Evolutionary conservation across 2,888 invertebrate species (phyloP).

Genomic region (Aphidius colemani): DNA sequence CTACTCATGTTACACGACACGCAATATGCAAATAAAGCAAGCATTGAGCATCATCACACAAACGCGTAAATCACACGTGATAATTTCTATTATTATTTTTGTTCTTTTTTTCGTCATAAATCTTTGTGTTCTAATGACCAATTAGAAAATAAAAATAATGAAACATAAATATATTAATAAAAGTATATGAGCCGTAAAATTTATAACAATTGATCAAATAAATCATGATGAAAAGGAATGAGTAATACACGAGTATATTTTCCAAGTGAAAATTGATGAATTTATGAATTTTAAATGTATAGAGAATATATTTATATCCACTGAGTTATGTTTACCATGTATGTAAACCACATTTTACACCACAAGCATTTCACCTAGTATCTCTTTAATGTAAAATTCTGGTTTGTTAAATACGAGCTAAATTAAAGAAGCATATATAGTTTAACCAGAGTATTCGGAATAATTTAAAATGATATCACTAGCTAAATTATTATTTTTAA

Average conservation of each 20-base stretch:
- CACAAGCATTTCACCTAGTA: too few relatives aligned
- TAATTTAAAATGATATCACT: slow-evolving; percentile 22
- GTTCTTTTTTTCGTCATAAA: slow-evolving; percentile 22
- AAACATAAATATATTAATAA: slow-evolving; percentile 20
- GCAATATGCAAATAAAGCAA: slow-evolving; percentile 50
- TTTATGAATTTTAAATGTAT: background rate
- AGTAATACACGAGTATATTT: background rate
- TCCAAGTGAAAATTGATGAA: too few relatives aligned
- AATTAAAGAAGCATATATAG: too few relatives aligned
- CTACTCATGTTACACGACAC: slow-evolving; percentile 36
- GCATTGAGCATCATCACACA: slow-evolving; percentile 35
- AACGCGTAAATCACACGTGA: slow-evolving; percentile 42
- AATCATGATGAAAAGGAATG: slow-evolving; percentile 25
- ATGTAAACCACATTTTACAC: slow-evolving; percentile 21
- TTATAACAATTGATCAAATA: too few relatives aligned
- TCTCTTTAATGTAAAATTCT: background rate
- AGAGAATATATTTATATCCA: background rate
- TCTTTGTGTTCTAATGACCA: too few relatives aligned
- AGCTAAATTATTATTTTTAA: slow-evolving; percentile 19
- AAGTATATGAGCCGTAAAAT: too few relatives aligned
- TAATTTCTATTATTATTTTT: slow-evolving; percentile 37
- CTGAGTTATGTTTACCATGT: slow-evolving; percentile 18
- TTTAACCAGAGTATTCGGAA: slow-evolving; percentile 20
- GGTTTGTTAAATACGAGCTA: background rate
- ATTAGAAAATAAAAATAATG: slow-evolving; percentile 29